A percentile compares a stretch with the other conserved stretches of the same genome.
Evolutionary conservation across 2,797 vertebrate genomes (phyloP).

Genomic region (Brotogeris chrysoptera): DNA sequence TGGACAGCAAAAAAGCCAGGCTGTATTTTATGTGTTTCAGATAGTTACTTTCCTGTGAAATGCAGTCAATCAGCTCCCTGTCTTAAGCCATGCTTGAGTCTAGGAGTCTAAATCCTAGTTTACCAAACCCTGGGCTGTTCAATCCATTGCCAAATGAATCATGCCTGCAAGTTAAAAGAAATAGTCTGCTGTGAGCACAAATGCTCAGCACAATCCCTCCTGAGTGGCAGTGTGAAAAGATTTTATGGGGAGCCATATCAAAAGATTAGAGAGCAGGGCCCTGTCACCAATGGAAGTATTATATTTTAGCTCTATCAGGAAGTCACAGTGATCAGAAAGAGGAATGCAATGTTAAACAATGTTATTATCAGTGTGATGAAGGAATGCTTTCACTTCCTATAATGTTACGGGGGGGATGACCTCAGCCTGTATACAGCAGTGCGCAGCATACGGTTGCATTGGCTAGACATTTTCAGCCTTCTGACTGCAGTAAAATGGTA

Average conservation of each 20-base stretch:
- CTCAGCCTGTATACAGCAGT: constrained; percentile 23
- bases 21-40: not conserved
- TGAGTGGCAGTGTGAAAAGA: not conserved
- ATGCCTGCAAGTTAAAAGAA: not conserved
- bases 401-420: not conserved
- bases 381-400: constrained; percentile 49
- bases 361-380: constrained; percentile 13
- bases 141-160: not conserved
- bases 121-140: not conserved
- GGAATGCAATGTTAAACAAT: constrained; percentile 44
- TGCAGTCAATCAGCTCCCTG: not conserved
- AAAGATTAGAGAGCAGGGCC: not conserved
- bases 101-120: not conserved
- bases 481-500: constrained; percentile 54
- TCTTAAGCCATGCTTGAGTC: not conserved
- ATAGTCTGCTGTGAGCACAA: not conserved
- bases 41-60: not conserved
- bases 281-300: not conserved
- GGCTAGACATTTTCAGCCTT: constrained; percentile 69
- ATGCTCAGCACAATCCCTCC: not conserved
- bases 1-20: not conserved
- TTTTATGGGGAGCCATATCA: not conserved
- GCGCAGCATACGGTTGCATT: constrained; percentile 39
- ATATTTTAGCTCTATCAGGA: not conserved
- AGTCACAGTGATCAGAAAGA: not conserved